Conservation (phyloP, 2,888 invertebrate species). For the Pammene aurita region DNA sequence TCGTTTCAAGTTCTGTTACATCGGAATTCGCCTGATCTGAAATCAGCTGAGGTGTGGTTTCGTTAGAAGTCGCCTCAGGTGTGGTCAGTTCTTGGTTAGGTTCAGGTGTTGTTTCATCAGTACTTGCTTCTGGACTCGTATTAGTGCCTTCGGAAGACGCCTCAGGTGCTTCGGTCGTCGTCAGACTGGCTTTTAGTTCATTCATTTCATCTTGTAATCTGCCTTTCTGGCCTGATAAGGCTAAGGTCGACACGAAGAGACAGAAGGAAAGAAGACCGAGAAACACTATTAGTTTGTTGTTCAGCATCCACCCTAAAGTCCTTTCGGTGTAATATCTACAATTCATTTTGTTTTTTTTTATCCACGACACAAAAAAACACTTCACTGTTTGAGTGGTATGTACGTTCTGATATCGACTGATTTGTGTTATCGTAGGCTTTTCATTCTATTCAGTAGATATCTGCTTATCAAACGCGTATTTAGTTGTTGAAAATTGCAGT, state of each 20-base stretch:
- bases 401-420: constrained; percentile 37
- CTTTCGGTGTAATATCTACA: constrained; percentile 64
- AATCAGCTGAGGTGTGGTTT: too few species aligned
- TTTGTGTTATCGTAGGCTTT: constrained; percentile 39
- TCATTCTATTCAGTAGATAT: constrained; percentile 33
- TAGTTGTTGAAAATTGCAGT: not conserved
- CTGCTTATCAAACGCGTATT: constrained; percentile 23
- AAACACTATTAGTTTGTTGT: constrained; percentile 73
- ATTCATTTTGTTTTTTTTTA: constrained; percentile 47
- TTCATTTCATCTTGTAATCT: constrained; percentile 53
- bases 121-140: not conserved
- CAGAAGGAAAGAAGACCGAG: constrained; percentile 65
- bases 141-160: constrained; percentile 6
- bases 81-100: not conserved
- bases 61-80: too few species aligned
- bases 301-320: constrained; percentile 64
- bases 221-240: constrained; percentile 66
- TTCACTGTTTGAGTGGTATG: constrained; percentile 8
- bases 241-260: constrained; percentile 69
- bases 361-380: constrained; percentile 2
- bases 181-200: constrained; percentile 46
- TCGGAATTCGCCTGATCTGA: not conserved
- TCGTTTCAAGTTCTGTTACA: not conserved
- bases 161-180: constrained; percentile 20
- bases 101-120: not conserved